phyloP scores from a whole-genome alignment of 2,888 invertebrate genomes.

The Escarpia spicata region DNA sequence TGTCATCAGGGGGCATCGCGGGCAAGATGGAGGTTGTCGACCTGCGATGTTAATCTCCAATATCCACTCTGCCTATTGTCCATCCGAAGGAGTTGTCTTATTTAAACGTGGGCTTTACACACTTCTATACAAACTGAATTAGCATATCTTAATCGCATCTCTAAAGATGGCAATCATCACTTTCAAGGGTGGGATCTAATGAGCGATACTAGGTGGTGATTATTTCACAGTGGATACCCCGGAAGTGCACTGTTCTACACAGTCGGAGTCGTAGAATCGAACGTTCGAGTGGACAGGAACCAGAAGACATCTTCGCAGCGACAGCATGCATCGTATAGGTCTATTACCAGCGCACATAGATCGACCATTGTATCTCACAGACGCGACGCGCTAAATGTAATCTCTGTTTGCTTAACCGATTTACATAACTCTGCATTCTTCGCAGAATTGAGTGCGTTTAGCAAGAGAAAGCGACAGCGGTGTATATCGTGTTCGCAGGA shows the following conservation, averaged over 20 bases:
- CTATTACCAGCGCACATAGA: neutral
- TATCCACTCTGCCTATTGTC: neutral
- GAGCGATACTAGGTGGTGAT: too few species aligned
- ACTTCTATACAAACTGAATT: neutral
- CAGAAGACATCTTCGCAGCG: neutral
- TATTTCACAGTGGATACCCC: too few species aligned
- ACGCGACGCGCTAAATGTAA: neutral
- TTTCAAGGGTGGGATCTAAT: too few species aligned
- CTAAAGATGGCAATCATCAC: too few species aligned
- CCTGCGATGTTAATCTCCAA: neutral
- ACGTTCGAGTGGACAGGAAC: too few species aligned
- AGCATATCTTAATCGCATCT: too few species aligned
- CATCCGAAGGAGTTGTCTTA: neutral
- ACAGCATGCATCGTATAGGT: neutral
- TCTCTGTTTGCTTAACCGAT: neutral
- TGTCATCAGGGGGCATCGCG: neutral
- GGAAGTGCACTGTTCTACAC: too few species aligned
- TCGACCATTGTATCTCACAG: neutral
- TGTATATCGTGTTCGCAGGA: neutral
- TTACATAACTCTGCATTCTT: neutral
- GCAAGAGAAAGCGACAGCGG: neutral
- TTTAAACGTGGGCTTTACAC: too few species aligned
- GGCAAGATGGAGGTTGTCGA: neutral
- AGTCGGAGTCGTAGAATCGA: too few species aligned
- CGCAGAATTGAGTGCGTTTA: neutral